A percentile compares a stretch with the other conserved stretches of the same genome.
phyloP scores from a whole-genome alignment of 2,113 vertebrate species.

The Chauna torquata region DNA sequence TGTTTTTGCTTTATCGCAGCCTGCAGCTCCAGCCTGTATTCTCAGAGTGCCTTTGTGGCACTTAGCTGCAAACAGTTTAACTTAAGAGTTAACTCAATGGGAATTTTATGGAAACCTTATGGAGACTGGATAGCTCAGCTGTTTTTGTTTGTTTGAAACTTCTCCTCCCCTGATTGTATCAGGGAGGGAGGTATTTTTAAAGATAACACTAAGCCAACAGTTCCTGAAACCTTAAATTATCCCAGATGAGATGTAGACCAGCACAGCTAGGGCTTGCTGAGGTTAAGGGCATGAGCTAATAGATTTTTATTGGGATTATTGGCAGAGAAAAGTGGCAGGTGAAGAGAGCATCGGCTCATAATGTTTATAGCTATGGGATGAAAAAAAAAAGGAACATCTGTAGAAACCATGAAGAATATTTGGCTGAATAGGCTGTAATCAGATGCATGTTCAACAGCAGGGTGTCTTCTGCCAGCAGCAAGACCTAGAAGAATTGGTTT shows the following conservation, averaged over 20 bases:
- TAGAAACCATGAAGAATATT: background rate
- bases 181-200: background rate
- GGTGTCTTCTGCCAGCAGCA: slow-evolving; percentile 15
- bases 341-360: background rate
- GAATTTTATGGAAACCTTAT: background rate
- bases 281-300: slow-evolving; percentile 41
- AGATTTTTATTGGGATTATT: slow-evolving; percentile 17
- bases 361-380: background rate
- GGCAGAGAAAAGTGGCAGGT: slow-evolving; percentile 38
- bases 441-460: slow-evolving; percentile 32
- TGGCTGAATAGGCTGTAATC: background rate
- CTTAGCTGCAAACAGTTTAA: background rate
- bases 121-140: background rate
- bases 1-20: background rate
- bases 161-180: background rate
- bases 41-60: background rate
- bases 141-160: background rate
- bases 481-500: background rate
- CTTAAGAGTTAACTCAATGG: background rate
- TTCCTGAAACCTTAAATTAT: slow-evolving; percentile 30
- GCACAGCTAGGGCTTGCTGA: background rate
- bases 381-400: slow-evolving; percentile 9
- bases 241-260: background rate
- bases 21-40: background rate
- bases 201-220: slow-evolving; percentile 19